phyloP scores from a whole-genome alignment of 1,140 invertebrate species.

The Magallana gigas region DNA sequence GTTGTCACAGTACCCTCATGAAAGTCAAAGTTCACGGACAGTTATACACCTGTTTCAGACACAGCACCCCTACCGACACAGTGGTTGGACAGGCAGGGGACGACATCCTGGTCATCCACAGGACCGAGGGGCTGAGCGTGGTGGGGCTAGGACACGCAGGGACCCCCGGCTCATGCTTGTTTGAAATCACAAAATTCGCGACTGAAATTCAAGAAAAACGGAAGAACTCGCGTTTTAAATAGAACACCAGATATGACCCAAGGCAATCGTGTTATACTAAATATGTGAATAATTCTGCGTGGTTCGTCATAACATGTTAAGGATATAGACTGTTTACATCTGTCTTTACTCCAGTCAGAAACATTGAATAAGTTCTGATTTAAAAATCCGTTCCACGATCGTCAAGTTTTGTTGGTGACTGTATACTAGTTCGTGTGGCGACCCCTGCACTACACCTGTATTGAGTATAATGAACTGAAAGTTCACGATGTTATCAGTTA shows the following conservation, averaged over 20 bases:
- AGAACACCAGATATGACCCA: not conserved
- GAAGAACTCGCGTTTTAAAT: not conserved
- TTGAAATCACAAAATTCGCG: constrained; percentile 55
- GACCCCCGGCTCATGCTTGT: constrained; percentile 55
- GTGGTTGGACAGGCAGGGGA: constrained; percentile 51
- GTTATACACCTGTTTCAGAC: constrained; percentile 54
- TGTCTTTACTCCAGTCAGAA: no score
- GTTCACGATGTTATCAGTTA: not conserved
- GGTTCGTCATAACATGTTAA: no score
- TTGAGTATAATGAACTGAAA: not conserved
- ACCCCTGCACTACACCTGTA: not conserved
- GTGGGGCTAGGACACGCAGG: constrained; percentile 49
- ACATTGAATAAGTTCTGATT: not conserved
- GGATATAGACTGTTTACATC: no score
- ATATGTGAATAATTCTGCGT: no score
- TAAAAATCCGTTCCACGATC: not conserved
- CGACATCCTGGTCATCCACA: constrained; percentile 50
- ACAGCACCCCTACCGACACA: constrained; percentile 46
- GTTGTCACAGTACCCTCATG: constrained; percentile 48
- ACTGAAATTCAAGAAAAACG: constrained; percentile 10
- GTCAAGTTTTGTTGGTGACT: not conserved
- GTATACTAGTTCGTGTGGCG: no score
- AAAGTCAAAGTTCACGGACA: constrained; percentile 51
- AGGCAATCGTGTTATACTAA: no score
- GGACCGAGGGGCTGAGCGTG: constrained; percentile 44